Conservation (phyloP, 1,140 invertebrate genomes). For the Ceratosolen fusciceps region DNA sequence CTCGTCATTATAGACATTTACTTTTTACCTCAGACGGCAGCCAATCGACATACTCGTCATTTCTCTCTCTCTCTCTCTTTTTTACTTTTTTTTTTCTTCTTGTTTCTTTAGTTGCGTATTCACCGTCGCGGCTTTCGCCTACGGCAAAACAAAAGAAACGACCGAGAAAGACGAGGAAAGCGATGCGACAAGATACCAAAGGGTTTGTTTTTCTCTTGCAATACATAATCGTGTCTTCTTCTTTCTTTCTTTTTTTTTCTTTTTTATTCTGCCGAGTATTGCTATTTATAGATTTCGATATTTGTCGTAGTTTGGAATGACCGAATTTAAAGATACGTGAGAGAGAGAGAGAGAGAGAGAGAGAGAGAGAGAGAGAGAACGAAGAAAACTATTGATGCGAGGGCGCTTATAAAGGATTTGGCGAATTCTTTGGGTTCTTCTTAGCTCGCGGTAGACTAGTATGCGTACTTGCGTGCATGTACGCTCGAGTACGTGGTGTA, state of each 20-base stretch:
- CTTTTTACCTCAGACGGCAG: background rate
- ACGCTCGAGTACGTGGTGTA: background rate
- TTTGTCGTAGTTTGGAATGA: background rate
- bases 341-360: no score
- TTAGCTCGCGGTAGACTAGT: background rate
- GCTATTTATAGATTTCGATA: background rate
- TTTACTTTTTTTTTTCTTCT: no score
- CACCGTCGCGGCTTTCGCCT: background rate
- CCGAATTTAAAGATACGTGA: no score
- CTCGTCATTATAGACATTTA: background rate
- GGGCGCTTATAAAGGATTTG: constrained; percentile 26
- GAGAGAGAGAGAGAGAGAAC: no score
- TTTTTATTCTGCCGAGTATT: no score
- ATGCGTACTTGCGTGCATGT: constrained; percentile 39
- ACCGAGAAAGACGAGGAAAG: background rate
- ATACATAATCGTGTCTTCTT: no score
- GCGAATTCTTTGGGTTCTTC: background rate
- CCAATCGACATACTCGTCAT: background rate
- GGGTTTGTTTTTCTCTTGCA: background rate
- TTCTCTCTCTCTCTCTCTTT: no score
- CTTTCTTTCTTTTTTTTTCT: background rate
- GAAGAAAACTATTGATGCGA: background rate
- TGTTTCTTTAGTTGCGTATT: background rate
- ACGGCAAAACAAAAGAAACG: background rate
- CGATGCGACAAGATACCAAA: background rate